A percentile compares a stretch with the other conserved stretches of the same genome.
Evolutionary conservation across 2,113 vertebrate genomes (phyloP).

Genomic region (Ophthalmolycus amberensis): DNA sequence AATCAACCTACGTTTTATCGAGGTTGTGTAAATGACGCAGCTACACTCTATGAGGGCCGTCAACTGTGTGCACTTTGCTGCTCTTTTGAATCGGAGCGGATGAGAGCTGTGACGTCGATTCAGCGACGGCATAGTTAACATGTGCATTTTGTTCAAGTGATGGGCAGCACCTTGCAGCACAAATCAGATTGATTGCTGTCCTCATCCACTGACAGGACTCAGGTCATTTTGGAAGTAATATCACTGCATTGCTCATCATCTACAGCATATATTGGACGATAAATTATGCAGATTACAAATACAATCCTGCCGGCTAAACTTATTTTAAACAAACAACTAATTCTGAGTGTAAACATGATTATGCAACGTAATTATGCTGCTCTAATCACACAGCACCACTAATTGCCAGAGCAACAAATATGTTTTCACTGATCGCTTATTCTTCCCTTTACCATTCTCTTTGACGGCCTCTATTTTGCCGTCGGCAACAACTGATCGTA

Average conservation of each 20-base stretch:
- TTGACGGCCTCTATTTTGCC: slow-evolving; percentile 51
- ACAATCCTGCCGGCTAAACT: slow-evolving; percentile 77
- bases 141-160: slow-evolving; percentile 38
- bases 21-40: slow-evolving; percentile 27
- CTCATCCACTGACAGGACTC: slow-evolving; percentile 28
- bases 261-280: slow-evolving; percentile 56
- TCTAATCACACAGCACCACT: slow-evolving; percentile 77
- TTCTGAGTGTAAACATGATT: slow-evolving; percentile 82
- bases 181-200: slow-evolving; percentile 35
- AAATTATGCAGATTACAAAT: slow-evolving; percentile 79
- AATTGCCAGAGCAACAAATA: slow-evolving; percentile 78
- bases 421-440: slow-evolving; percentile 53
- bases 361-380: slow-evolving; percentile 75
- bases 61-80: slow-evolving; percentile 24
- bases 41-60: slow-evolving; percentile 5
- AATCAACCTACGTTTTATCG: slow-evolving; percentile 30
- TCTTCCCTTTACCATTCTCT: slow-evolving; percentile 43
- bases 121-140: slow-evolving; percentile 24
- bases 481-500: slow-evolving; percentile 65
- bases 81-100: slow-evolving; percentile 11
- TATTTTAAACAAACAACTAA: slow-evolving; percentile 81
- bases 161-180: slow-evolving; percentile 22
- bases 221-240: slow-evolving; percentile 33
- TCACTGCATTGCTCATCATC: slow-evolving; percentile 46
- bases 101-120: slow-evolving; percentile 1